These are phyloP conservation scores for Bufotes viridis DNA, from an alignment of 2,797 vertebrate genomes.

Conservation along the genomic window DNA sequence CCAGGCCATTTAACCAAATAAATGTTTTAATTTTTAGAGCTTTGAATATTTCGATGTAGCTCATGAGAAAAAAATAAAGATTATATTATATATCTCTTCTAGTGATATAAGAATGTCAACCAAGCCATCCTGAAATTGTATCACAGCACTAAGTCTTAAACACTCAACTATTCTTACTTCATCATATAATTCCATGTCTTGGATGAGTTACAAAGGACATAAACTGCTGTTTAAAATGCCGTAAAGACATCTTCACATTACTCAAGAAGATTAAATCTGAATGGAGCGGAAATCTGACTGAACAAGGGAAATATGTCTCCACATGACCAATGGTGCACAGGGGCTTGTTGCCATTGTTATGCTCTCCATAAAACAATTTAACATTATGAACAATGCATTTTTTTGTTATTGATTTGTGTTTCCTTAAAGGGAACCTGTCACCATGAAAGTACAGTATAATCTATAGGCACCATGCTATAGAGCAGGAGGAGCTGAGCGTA, in stretches of 20 bases:
- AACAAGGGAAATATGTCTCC: constrained; percentile 31
- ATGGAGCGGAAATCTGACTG: constrained; percentile 21
- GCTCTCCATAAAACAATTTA: not conserved
- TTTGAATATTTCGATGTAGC: not conserved
- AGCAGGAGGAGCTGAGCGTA: no score
- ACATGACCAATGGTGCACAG: constrained; percentile 13
- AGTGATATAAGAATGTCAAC: constrained; percentile 25
- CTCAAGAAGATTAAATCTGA: constrained; percentile 39
- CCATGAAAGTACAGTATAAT: no score
- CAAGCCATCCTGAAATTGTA: constrained; percentile 21
- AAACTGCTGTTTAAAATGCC: constrained; percentile 47
- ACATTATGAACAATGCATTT: constrained; percentile 1
- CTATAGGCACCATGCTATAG: no score
- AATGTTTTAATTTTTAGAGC: no score
- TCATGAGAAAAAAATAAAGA: not conserved
- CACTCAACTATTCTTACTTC: constrained; percentile 18
- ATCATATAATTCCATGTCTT: constrained; percentile 38
- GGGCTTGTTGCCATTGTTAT: not conserved
- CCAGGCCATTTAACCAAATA: no score
- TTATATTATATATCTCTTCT: not conserved
- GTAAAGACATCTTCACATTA: constrained; percentile 44
- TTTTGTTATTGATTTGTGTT: not conserved
- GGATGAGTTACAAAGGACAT: constrained; percentile 46
- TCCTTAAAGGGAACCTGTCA: no score
- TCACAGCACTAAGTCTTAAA: constrained; percentile 17